A percentile compares a stretch with the other conserved stretches of the same genome.
These are phyloP conservation scores for Kryptolebias marmoratus DNA, from an alignment of 2,113 vertebrate species.

Conservation along the genomic window DNA sequence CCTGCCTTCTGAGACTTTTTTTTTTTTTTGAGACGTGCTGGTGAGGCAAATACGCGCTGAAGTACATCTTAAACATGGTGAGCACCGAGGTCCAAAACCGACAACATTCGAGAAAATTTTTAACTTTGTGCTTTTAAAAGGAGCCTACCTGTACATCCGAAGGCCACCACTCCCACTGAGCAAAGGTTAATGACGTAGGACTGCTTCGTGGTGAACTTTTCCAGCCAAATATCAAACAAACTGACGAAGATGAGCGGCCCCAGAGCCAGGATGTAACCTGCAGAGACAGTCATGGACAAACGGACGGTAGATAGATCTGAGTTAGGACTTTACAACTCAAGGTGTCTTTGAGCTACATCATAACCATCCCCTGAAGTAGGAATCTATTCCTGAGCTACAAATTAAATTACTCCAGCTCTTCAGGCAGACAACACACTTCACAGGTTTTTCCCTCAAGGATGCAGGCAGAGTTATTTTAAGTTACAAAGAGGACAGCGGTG, in stretches of 20 bases:
- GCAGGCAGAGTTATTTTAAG: constrained; percentile 46
- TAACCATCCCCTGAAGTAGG: constrained; percentile 19
- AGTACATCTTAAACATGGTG: no score
- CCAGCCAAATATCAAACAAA: constrained; percentile 93
- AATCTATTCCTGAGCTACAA: constrained; percentile 1
- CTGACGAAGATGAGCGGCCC: constrained; percentile 94
- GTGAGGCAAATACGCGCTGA: no score
- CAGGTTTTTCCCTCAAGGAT: constrained; percentile 47
- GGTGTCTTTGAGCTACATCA: not conserved
- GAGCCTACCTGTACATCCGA: constrained; percentile 94
- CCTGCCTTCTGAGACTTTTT: not conserved
- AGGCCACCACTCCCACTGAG: constrained; percentile 93
- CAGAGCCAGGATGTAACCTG: constrained; percentile 93
- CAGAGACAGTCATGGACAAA: not conserved
- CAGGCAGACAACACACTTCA: constrained; percentile 37
- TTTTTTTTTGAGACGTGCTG: no score
- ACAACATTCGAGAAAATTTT: not conserved
- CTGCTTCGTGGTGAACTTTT: constrained; percentile 88
- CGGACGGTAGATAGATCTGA: not conserved
- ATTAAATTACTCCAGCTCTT: constrained; percentile 30
- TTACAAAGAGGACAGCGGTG: constrained; percentile 6
- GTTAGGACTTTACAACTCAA: not conserved
- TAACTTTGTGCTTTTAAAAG: not conserved
- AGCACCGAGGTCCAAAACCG: no score
- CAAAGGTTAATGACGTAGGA: constrained; percentile 92